A percentile compares a stretch with the other conserved stretches of the same genome.
Conservation (phyloP, 2,888 invertebrate genomes). For the Choreutis nemorana region DNA sequence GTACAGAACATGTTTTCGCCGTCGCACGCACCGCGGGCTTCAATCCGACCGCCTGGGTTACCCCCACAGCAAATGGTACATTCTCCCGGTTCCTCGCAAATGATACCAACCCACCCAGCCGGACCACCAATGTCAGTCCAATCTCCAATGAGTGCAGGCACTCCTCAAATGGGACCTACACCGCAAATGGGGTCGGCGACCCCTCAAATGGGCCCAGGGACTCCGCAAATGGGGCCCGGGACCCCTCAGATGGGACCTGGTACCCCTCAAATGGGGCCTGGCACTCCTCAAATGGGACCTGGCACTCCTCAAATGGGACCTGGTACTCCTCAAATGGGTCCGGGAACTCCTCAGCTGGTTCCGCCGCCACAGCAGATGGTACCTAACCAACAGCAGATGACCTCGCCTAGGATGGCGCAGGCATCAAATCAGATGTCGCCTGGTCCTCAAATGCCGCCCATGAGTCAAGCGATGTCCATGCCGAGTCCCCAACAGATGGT, state of each 20-base stretch:
- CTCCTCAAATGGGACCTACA: conserved; percentile 28
- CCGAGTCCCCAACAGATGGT: conserved; percentile 44
- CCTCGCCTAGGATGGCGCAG: conserved; percentile 49
- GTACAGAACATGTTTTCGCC: conserved; percentile 57
- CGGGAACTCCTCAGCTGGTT: conserved; percentile 51
- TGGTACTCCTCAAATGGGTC: conserved; percentile 27
- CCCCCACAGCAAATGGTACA: conserved; percentile 35
- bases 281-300: conserved; percentile 30
- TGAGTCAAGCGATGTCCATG: conserved; percentile 48
- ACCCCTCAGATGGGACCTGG: conserved; percentile 26
- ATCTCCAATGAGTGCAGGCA: conserved; percentile 25
- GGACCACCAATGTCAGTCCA: conserved; percentile 22
- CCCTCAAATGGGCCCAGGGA: conserved; percentile 32
- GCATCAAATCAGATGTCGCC: conserved; percentile 56
- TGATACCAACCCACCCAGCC: conserved; percentile 21
- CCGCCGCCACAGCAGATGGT: conserved; percentile 54
- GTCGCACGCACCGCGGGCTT: conserved; percentile 40
- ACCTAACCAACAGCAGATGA: conserved; percentile 50
- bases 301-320: conserved; percentile 26
- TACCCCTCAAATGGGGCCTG: conserved; percentile 28
- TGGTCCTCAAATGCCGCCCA: conserved; percentile 48
- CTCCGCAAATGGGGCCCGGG: conserved; percentile 27
- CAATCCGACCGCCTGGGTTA: conserved; percentile 37
- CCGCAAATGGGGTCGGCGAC: conserved; percentile 34
- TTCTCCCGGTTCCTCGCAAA: conserved; percentile 20